Conservation (phyloP, 1,140 invertebrate genomes). For the Theocolax elegans region DNA sequence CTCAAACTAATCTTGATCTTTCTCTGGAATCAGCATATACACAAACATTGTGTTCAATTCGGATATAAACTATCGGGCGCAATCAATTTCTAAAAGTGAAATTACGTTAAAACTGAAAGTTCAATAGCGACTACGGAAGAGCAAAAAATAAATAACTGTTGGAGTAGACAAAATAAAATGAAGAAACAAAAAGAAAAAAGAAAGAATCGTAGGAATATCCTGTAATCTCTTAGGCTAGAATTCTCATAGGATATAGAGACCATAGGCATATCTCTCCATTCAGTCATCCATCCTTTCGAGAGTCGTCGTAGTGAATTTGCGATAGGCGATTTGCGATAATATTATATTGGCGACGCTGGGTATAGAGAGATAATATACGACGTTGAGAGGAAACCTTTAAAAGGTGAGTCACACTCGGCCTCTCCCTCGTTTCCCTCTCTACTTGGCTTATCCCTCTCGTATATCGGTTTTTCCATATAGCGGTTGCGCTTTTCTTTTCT, state of each 20-base stretch:
- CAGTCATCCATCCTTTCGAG: conserved; percentile 36
- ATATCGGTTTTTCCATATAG: conserved; percentile 5
- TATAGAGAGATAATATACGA: conserved; percentile 36
- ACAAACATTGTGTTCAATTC: too few relatives aligned
- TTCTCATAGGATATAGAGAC: conserved; percentile 22
- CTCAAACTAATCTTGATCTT: too few relatives aligned
- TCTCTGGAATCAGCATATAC: too few relatives aligned
- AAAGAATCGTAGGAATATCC: conserved; percentile 10
- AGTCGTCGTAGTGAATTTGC: conserved; percentile 27
- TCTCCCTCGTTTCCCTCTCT: conserved; percentile 5
- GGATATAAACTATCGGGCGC: not conserved
- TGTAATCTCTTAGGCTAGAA: conserved; percentile 7
- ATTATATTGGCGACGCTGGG: conserved; percentile 37
- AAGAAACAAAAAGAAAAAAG: not conserved
- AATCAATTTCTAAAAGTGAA: not conserved
- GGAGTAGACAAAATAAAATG: too few relatives aligned
- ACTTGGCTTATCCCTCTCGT: too few relatives aligned
- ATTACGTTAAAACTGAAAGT: too few relatives aligned
- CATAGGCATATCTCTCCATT: conserved; percentile 28
- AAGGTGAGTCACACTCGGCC: conserved; percentile 6
- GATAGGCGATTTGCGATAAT: conserved; percentile 44
- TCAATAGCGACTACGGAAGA: too few relatives aligned
- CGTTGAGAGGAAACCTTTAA: not conserved
- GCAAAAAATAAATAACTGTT: not conserved
- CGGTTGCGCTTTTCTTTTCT: not conserved